Base-by-base conservation (phyloP, 2,888 invertebrate genomes). In the Clistopyga incitator region DNA sequence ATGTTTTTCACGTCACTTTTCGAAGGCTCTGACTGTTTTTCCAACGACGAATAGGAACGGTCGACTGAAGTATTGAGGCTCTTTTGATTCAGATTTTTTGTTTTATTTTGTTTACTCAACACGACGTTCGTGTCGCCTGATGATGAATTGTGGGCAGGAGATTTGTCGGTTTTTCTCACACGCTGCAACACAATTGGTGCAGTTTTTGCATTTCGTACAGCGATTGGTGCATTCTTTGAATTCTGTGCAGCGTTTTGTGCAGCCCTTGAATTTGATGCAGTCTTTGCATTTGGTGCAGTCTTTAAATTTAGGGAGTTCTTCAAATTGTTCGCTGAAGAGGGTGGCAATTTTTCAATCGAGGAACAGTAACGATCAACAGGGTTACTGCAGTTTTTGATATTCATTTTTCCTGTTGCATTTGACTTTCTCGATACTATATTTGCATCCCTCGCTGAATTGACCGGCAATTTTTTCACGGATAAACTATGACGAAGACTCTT, bases 1-100 rank as follows among this genome's bases (percentile, higher is more conserved):
- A 89, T 83, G 11, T 87, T 87, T n/a, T 85, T 86, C 8, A 59
- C 50, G 25, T 74, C 74, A 38, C 38, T 52, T 11, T 1, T 29
- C 11, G 29, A 29, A 67, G 18, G 2, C 2, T 45, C 18, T 23
- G 45, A 45, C 15, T 15, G 15, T 59, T 34, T 59, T 15, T 59
- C 15, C 15, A 29, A 15, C 1, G 34, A 59, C n/a, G 59, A 59
- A 15, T 29, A 6, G 34, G 42, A 20, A 20, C 42, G 42, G 2
- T 42, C 64, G 11, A 13, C 10, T 3, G 38, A 11, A 64, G 11
- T 34, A n/a, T 8, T 18, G 2, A 42, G 42, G 18, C 3, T 42
- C 64, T 34, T 42, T 20, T 38, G 25, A 64, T 18, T 61, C 1
- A 18, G 1, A 61, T 20, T 64, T 64, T 8, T 38, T 45, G 45